Percentiles rank a stretch among this genome's conserved stretches.
These are phyloP conservation scores for Scotopteryx bipunctaria DNA, from an alignment of 2,888 invertebrate genomes.

Conservation along the genomic window DNA sequence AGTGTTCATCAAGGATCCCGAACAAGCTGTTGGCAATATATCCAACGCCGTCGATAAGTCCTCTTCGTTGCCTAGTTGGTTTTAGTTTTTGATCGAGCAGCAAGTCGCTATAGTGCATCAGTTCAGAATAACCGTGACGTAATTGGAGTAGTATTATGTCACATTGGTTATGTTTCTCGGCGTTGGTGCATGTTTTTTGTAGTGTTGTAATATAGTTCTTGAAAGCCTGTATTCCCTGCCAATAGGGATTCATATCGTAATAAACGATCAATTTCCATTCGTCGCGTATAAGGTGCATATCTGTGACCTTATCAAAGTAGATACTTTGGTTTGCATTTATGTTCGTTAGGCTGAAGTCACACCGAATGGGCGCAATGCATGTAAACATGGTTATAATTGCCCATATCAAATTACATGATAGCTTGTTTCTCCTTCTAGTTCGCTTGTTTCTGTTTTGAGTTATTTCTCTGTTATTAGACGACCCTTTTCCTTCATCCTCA, in stretches of 20 bases:
- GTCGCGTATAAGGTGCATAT: background rate
- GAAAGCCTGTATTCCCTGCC: background rate
- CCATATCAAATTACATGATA: background rate
- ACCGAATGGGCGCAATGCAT: background rate
- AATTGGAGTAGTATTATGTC: background rate
- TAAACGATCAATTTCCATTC: background rate
- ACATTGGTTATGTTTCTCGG: background rate
- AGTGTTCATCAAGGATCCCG: conserved; percentile 3
- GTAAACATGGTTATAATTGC: background rate
- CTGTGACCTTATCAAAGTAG: background rate
- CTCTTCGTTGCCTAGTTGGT: background rate
- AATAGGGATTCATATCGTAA: conserved; percentile 1
- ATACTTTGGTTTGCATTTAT: background rate
- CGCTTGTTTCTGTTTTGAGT: background rate
- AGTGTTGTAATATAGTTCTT: background rate
- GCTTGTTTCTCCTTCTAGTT: background rate
- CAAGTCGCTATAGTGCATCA: background rate
- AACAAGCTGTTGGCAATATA: background rate
- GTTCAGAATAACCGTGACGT: background rate
- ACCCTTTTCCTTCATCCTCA: background rate
- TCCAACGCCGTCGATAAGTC: background rate
- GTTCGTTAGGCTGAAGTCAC: background rate
- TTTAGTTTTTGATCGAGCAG: background rate
- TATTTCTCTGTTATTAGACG: background rate
- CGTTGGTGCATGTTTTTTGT: background rate